phyloP scores from a whole-genome alignment of 1,140 invertebrate species.

The Metopolophium dirhodum region DNA sequence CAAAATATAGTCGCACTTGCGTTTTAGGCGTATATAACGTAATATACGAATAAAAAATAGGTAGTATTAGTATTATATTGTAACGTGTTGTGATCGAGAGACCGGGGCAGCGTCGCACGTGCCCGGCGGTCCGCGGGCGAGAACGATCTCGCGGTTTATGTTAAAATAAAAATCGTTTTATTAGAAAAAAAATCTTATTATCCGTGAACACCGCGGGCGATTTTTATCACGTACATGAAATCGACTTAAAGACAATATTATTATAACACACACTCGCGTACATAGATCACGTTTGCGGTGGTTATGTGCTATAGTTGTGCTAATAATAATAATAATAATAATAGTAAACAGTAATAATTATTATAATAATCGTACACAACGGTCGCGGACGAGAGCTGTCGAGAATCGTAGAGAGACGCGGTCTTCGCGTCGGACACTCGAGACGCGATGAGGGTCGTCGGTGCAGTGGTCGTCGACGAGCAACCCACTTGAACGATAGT shows the following conservation, averaged over 20 bases:
- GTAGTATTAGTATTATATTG: neutral
- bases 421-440: constrained; percentile 17
- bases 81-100: neutral
- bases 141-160: neutral
- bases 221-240: neutral
- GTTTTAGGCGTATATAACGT: neutral
- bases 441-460: constrained; percentile 42
- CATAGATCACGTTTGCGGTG: neutral
- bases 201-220: no score
- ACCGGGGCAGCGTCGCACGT: neutral
- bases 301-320: neutral
- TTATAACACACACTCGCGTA: neutral
- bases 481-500: constrained; percentile 38
- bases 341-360: neutral
- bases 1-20: neutral
- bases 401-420: neutral
- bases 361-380: neutral
- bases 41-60: neutral
- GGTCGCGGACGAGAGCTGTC: neutral
- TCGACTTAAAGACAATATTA: neutral
- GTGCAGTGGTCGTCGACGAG: constrained; percentile 11
- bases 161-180: neutral
- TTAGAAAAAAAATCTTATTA: neutral
- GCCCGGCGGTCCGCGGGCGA: neutral
- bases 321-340: neutral